A percentile compares a stretch with the other conserved stretches of the same genome.
Conservation (phyloP, 1,140 invertebrate species). For the Diabrotica virgifera region DNA sequence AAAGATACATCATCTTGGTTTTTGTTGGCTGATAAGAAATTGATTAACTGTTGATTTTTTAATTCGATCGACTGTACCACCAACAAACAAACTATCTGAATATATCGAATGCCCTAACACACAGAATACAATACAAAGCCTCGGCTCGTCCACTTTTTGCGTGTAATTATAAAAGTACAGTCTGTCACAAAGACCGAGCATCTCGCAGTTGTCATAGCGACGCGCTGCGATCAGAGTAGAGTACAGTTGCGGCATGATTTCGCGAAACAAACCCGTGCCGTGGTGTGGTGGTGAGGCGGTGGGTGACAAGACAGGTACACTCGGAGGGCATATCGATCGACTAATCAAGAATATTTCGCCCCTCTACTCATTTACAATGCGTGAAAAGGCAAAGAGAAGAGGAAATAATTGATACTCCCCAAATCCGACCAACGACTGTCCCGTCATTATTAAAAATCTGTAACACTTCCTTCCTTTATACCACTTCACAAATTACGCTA, state of each 20-base stretch:
- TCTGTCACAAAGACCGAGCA: slow-evolving; percentile 36
- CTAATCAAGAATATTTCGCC: slow-evolving; percentile 40
- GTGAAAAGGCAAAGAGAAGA: slow-evolving; percentile 31
- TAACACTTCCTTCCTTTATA: not conserved
- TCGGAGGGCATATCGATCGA: slow-evolving; percentile 41
- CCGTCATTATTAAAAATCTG: not conserved
- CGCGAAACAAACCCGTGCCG: slow-evolving; percentile 35
- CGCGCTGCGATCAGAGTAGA: slow-evolving; percentile 39
- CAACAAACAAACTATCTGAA: not conserved
- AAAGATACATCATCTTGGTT: no score
- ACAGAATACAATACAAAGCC: slow-evolving; percentile 16
- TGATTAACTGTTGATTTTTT: no score
- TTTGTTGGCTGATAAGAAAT: no score
- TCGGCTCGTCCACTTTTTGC: slow-evolving; percentile 38
- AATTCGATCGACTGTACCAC: no score
- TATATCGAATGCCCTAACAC: slow-evolving; percentile 1
- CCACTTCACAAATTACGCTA: no score
- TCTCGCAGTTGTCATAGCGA: slow-evolving; percentile 44
- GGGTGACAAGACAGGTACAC: slow-evolving; percentile 45
- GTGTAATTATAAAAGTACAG: slow-evolving; percentile 47
- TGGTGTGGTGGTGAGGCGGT: slow-evolving; percentile 8
- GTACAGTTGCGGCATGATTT: slow-evolving; percentile 40
- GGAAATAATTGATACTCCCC: slow-evolving; percentile 15
- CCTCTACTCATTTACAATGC: slow-evolving; percentile 39
- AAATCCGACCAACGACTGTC: slow-evolving; percentile 1